These are phyloP conservation scores for Ormyrus nitidulus DNA, from an alignment of 2,888 invertebrate genomes.

Conservation along the genomic window DNA sequence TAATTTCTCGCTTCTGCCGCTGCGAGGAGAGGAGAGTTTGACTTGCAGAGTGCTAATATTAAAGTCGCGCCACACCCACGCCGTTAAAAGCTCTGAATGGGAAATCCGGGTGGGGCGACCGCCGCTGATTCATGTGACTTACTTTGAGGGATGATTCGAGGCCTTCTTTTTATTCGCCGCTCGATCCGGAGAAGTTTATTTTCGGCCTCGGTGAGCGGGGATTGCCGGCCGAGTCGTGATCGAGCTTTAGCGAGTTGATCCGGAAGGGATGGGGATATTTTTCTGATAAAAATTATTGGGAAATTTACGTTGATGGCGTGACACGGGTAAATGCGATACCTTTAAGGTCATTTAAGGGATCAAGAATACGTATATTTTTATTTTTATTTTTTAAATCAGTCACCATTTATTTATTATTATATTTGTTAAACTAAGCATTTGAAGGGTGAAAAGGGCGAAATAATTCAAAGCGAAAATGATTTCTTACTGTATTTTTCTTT, in stretches of 20 bases:
- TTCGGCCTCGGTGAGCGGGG: background rate
- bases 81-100: conserved; percentile 44
- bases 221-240: too few species aligned
- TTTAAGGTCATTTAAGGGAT: too few species aligned
- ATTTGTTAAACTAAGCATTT: too few species aligned
- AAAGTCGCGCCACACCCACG: conserved; percentile 57
- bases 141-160: conserved; percentile 8
- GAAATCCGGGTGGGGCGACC: conserved; percentile 33
- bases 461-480: too few species aligned
- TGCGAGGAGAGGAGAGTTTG: conserved; percentile 48
- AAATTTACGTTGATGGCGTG: too few species aligned
- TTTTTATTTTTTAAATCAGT: too few species aligned
- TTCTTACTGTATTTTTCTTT: background rate
- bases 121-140: conserved; percentile 21
- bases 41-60: conserved; percentile 67
- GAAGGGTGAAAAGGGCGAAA: too few species aligned
- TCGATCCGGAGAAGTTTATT: conserved; percentile 2
- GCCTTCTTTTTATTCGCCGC: background rate
- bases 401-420: too few species aligned
- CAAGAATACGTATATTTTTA: too few species aligned
- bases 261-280: too few species aligned
- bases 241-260: too few species aligned
- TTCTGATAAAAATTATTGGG: too few species aligned
- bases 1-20: conserved; percentile 58
- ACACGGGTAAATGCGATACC: background rate